phyloP scores from a whole-genome alignment of 2,113 vertebrate genomes.

The Xyrauchen texanus region DNA sequence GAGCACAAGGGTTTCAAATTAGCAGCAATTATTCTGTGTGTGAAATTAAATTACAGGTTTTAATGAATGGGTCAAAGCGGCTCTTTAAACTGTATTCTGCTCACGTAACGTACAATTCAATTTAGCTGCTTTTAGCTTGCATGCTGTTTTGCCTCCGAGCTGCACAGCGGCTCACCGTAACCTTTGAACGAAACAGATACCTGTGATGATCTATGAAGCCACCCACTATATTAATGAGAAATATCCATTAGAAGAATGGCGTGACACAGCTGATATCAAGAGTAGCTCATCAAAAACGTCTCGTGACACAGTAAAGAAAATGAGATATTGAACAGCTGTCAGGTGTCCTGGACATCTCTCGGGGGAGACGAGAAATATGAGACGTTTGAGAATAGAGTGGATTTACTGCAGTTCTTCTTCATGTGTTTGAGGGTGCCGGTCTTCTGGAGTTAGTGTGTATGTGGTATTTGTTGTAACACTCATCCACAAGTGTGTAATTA shows the following conservation, averaged over 20 bases:
- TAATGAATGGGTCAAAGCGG: conserved; percentile 26
- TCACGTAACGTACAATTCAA: conserved; percentile 35
- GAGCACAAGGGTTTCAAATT: conserved; percentile 39
- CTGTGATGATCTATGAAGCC: conserved; percentile 49
- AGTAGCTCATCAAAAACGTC: conserved; percentile 66
- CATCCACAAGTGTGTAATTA: too few species aligned
- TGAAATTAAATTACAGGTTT: conserved; percentile 29
- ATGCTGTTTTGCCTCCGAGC: conserved; percentile 32
- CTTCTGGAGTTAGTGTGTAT: too few species aligned
- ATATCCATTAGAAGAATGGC: conserved; percentile 75
- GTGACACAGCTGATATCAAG: conserved; percentile 71
- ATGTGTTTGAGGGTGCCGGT: too few species aligned
- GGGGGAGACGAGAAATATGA: conserved; percentile 14
- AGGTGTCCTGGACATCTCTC: conserved; percentile 63
- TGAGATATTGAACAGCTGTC: conserved; percentile 71
- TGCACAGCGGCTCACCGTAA: conserved; percentile 20
- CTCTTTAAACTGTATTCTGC: conserved; percentile 29
- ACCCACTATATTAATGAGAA: conserved; percentile 67
- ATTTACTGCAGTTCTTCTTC: too few species aligned
- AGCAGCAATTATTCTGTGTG: conserved; percentile 25
- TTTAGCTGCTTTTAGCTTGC: conserved; percentile 15
- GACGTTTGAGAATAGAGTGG: too few species aligned
- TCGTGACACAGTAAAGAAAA: conserved; percentile 62
- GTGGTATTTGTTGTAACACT: too few species aligned
- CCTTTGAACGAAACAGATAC: conserved; percentile 52